These are phyloP conservation scores for Calameuta idolon DNA, from an alignment of 2,888 invertebrate species.

Conservation along the genomic window DNA sequence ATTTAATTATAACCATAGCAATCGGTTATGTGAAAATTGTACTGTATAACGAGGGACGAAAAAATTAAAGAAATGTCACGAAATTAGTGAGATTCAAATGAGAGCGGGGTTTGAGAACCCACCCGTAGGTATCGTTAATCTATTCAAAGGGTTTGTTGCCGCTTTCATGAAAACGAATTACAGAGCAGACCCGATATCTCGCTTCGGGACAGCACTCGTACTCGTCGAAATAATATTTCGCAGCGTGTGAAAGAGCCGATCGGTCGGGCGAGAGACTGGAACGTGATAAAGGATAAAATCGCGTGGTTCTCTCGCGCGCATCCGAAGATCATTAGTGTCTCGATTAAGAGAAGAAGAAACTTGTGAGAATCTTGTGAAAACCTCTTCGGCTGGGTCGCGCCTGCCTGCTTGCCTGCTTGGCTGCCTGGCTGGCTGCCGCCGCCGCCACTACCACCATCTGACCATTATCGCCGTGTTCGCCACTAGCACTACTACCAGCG, in stretches of 20 bases:
- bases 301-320: constrained; percentile 22
- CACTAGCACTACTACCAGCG: background rate
- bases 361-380: background rate
- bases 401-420: constrained; percentile 4
- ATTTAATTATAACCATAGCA: background rate
- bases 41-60: background rate
- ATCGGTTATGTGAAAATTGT: background rate
- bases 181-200: constrained; percentile 41
- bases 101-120: background rate
- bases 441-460: background rate
- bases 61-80: background rate
- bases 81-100: background rate
- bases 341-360: background rate
- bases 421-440: constrained; percentile 1
- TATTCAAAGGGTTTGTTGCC: constrained; percentile 36
- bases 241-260: constrained; percentile 21
- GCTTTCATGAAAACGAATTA: constrained; percentile 51
- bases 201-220: constrained; percentile 34
- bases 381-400: background rate
- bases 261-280: constrained; percentile 22
- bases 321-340: constrained; percentile 4
- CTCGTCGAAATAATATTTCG: constrained; percentile 36
- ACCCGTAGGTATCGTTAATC: background rate
- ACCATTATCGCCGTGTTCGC: background rate
- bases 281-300: constrained; percentile 13